These are phyloP conservation scores for Nymphalis urticae DNA, from an alignment of 2,888 invertebrate genomes.

Conservation along the genomic window DNA sequence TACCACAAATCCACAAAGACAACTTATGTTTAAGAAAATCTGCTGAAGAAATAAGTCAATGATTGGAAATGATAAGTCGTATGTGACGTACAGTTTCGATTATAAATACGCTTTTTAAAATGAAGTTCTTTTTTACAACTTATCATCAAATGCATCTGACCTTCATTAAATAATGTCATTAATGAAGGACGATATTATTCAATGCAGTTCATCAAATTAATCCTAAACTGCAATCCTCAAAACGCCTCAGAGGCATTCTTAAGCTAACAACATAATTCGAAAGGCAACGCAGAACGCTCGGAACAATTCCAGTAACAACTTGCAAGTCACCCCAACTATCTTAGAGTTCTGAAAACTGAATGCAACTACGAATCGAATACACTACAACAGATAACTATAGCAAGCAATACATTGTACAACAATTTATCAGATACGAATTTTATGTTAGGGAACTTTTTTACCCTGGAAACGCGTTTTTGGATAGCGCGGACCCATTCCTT, in stretches of 20 bases:
- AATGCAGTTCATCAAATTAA: background rate
- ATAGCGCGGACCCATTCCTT: too few species aligned
- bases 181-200: background rate
- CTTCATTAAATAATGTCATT: background rate
- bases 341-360: constrained; percentile 11
- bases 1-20: too few species aligned
- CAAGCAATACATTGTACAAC: constrained; percentile 6
- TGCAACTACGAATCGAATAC: constrained; percentile 16
- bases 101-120: too few species aligned
- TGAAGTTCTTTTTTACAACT: too few species aligned
- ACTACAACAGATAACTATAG: background rate
- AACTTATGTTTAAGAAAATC: too few species aligned
- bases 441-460: background rate
- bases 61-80: too few species aligned
- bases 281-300: constrained; percentile 6
- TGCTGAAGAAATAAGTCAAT: too few species aligned
- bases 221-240: constrained; percentile 7
- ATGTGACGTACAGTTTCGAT: too few species aligned
- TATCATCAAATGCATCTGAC: too few species aligned
- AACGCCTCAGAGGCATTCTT: constrained; percentile 16
- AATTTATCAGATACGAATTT: background rate
- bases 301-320: constrained; percentile 15
- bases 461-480: background rate
- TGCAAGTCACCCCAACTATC: constrained; percentile 14
- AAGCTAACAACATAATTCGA: constrained; percentile 19